Conservation (phyloP, 2,888 invertebrate genomes). For the Ennomos erosarius region DNA sequence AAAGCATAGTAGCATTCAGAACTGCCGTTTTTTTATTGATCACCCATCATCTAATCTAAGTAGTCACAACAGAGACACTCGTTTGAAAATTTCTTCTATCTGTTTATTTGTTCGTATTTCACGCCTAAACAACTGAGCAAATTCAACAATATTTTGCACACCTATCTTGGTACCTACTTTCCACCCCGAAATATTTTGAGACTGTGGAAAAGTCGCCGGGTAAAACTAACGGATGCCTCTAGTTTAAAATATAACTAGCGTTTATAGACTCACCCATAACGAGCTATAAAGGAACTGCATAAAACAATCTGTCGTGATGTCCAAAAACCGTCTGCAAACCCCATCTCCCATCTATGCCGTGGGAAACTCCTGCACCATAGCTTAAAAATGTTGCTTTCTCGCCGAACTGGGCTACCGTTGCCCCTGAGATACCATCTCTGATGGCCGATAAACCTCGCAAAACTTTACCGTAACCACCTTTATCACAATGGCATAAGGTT, state of each 20-base stretch:
- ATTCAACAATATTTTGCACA: too few species aligned
- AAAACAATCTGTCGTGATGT: constrained; percentile 36
- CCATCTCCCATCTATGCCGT: constrained; percentile 61
- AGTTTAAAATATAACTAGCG: neutral
- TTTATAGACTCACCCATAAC: constrained; percentile 9
- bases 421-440: constrained; percentile 70
- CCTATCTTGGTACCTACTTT: too few species aligned
- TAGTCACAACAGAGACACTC: too few species aligned
- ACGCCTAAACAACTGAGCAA: too few species aligned
- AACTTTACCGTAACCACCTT: constrained; percentile 27
- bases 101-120: neutral
- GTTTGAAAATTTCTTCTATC: too few species aligned
- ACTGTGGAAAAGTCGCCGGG: too few species aligned
- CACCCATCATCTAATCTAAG: too few species aligned
- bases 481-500: constrained; percentile 27
- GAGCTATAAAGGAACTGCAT: constrained; percentile 27
- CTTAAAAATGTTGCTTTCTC: constrained; percentile 77
- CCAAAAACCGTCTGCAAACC: constrained; percentile 40
- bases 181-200: too few species aligned
- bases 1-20: too few species aligned
- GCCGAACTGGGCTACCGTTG: constrained; percentile 74
- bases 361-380: constrained; percentile 69
- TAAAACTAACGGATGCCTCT: neutral
- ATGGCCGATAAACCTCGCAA: constrained; percentile 65
- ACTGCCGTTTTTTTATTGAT: too few species aligned